Conservation (phyloP, 2,797 vertebrate genomes). For the Lacerta bilineata region DNA sequence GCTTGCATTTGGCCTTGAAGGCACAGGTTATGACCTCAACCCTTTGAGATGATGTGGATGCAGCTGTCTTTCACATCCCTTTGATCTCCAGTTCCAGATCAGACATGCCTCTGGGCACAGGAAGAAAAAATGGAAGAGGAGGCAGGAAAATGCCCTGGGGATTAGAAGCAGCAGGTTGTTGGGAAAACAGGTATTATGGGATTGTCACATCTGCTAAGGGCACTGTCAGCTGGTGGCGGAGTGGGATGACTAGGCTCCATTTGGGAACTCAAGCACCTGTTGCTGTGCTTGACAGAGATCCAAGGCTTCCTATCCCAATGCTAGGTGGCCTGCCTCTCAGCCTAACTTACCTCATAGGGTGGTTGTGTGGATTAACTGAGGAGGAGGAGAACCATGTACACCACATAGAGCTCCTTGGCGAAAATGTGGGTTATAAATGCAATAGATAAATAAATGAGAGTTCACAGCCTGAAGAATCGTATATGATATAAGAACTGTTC, state of each 20-base stretch:
- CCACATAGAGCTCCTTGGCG: background rate
- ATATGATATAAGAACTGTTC: background rate
- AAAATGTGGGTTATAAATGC: background rate
- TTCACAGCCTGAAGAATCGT: background rate
- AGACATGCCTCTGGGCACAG: background rate
- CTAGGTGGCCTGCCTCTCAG: background rate
- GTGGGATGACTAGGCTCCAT: background rate
- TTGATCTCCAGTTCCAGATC: background rate
- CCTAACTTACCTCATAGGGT: background rate
- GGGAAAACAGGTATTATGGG: background rate
- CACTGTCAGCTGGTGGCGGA: no score
- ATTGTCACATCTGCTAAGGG: background rate
- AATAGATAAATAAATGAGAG: no score
- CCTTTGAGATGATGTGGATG: background rate
- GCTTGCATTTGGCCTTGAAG: background rate
- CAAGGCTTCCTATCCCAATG: no score
- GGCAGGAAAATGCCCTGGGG: no score
- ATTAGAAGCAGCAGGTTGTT: background rate
- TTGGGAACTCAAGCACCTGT: background rate
- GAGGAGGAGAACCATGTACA: background rate
- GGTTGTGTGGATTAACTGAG: background rate
- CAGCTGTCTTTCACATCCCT: background rate
- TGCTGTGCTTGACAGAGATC: background rate
- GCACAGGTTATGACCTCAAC: background rate
- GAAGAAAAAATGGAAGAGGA: background rate